Conservation (phyloP, 2,797 vertebrate genomes). For the Tarsius wallacei region DNA sequence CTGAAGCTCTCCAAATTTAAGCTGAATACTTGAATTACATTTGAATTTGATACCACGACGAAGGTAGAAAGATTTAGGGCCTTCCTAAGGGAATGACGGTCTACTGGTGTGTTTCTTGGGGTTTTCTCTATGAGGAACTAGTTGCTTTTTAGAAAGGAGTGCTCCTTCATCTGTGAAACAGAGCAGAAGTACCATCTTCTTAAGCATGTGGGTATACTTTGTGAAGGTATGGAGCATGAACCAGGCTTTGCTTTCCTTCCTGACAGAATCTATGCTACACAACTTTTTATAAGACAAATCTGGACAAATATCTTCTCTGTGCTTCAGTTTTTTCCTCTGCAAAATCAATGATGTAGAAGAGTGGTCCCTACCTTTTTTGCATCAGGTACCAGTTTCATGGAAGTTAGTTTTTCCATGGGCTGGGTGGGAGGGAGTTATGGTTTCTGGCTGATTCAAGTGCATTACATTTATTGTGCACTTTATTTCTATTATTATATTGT, state of each 20-base stretch:
- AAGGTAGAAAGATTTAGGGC: not conserved
- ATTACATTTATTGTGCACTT: too few species aligned
- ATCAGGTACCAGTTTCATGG: too few species aligned
- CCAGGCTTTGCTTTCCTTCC: not conserved
- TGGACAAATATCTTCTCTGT: not conserved
- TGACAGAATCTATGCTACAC: not conserved
- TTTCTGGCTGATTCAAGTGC: too few species aligned
- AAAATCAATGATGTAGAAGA: not conserved
- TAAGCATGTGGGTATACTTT: not conserved
- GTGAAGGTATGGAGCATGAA: accelerated
- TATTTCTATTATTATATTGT: too few species aligned
- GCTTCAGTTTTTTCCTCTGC: not conserved
- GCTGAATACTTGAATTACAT: not conserved
- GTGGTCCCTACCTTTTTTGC: too few species aligned
- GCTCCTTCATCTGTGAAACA: not conserved
- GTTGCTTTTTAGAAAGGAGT: not conserved
- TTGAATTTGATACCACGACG: constrained; percentile 28
- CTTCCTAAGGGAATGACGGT: not conserved
- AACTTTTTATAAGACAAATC: not conserved
- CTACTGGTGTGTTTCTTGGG: not conserved
- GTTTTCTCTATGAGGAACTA: not conserved
- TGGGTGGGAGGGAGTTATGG: too few species aligned
- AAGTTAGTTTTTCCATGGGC: too few species aligned
- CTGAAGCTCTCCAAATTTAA: constrained; percentile 22
- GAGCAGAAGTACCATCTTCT: not conserved